phyloP scores from a whole-genome alignment of 2,888 invertebrate genomes.

The Ophion obscuratus region DNA sequence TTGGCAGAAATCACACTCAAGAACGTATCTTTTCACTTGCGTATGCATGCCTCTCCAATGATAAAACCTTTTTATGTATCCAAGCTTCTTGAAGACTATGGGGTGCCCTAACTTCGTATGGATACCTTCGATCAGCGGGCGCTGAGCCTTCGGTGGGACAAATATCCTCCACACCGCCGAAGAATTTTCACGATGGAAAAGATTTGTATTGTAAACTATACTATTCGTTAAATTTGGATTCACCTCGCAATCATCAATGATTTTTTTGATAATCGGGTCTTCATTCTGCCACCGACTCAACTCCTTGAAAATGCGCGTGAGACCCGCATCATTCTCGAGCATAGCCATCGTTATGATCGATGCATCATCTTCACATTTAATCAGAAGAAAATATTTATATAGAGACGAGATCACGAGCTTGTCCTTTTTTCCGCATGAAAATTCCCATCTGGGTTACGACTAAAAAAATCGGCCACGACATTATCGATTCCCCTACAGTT shows the following conservation, averaged over 20 bases:
- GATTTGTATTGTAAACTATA: not conserved
- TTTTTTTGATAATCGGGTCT: not conserved
- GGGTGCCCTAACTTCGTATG: constrained; percentile 15
- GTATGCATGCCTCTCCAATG: constrained; percentile 4
- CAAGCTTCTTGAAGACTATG: constrained; percentile 5
- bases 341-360: not conserved
- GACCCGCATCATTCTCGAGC: not conserved
- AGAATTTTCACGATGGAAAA: not conserved
- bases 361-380: not conserved
- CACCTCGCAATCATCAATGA: not conserved
- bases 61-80: constrained; percentile 10
- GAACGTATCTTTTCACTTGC: not conserved
- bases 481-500: constrained; percentile 4
- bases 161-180: not conserved
- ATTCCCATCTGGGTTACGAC: not conserved
- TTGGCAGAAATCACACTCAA: constrained; percentile 31
- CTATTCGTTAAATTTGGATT: no score
- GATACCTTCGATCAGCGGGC: not conserved
- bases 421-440: not conserved
- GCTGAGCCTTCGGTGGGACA: not conserved
- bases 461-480: not conserved
- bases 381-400: not conserved
- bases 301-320: not conserved
- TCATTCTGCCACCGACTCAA: not conserved
- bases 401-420: not conserved